Conservation (phyloP, 2,113 vertebrate genomes). For the Todiramphus saurophagus region DNA sequence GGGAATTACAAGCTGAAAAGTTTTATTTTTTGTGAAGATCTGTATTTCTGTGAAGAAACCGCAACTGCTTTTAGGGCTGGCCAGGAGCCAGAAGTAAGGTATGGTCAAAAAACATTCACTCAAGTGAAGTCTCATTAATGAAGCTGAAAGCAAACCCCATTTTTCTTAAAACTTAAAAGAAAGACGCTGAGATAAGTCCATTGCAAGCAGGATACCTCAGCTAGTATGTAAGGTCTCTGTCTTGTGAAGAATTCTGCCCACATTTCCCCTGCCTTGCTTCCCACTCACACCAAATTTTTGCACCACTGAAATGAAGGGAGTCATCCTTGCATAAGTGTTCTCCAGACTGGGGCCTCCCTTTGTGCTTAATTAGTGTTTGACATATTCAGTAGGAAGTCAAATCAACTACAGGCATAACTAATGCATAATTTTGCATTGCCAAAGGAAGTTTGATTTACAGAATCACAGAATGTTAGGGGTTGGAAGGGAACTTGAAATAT, state of each 20-base stretch:
- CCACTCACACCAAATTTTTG: not conserved
- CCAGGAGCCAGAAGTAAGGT: conserved; percentile 30
- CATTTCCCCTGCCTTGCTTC: not conserved
- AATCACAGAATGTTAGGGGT: too few relatives aligned
- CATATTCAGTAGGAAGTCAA: conserved; percentile 1
- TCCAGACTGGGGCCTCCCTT: not conserved
- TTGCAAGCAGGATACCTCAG: not conserved
- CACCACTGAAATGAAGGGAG: not conserved
- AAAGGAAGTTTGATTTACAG: conserved; percentile 8
- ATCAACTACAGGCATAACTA: not conserved
- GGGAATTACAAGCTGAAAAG: conserved; percentile 63
- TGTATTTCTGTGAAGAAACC: conserved; percentile 63
- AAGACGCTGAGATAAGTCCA: not conserved
- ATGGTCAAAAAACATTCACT: not conserved
- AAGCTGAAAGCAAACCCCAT: not conserved
- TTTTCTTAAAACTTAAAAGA: conserved; percentile 3
- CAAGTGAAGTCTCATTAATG: conserved; percentile 31
- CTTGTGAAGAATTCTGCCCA: not conserved
- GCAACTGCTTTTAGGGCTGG: conserved; percentile 20
- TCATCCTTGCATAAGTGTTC: rapidly evolving
- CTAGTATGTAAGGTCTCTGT: not conserved
- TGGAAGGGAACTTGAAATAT: too few relatives aligned
- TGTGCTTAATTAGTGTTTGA: not conserved
- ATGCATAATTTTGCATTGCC: not conserved
- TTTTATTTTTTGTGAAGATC: conserved; percentile 63